These are phyloP conservation scores for Sula dactylatra DNA, from an alignment of 2,113 vertebrate species.

Conservation along the genomic window DNA sequence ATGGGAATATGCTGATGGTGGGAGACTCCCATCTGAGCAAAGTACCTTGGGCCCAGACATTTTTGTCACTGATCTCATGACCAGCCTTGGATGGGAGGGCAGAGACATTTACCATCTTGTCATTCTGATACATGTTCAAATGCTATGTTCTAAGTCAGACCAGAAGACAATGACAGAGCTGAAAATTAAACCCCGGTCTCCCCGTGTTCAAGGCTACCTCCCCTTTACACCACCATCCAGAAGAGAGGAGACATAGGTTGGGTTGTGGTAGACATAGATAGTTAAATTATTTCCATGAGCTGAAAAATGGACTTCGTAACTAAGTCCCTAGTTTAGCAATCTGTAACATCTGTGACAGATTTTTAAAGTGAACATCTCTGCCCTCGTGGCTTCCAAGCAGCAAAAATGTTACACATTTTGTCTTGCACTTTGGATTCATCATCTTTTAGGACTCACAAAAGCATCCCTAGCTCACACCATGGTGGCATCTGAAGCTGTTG, in stretches of 20 bases:
- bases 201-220: neutral
- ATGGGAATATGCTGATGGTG: neutral
- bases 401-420: neutral
- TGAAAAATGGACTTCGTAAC: neutral
- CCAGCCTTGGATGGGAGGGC: neutral
- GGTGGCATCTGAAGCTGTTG: neutral
- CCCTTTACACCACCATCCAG: neutral
- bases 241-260: neutral
- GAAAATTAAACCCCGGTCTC: neutral
- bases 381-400: neutral
- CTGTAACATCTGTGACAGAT: neutral
- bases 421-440: neutral
- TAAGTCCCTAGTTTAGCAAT: neutral
- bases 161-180: neutral
- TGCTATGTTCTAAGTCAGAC: neutral
- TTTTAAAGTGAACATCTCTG: neutral
- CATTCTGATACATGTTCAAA: neutral
- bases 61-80: neutral
- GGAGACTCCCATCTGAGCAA: neutral
- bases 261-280: neutral
- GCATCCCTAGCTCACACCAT: neutral
- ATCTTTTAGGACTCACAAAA: neutral
- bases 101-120: neutral
- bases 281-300: neutral
- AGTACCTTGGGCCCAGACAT: fast-evolving